These are phyloP conservation scores for Patella vulgata DNA, from an alignment of 1,140 invertebrate species.

Conservation along the genomic window DNA sequence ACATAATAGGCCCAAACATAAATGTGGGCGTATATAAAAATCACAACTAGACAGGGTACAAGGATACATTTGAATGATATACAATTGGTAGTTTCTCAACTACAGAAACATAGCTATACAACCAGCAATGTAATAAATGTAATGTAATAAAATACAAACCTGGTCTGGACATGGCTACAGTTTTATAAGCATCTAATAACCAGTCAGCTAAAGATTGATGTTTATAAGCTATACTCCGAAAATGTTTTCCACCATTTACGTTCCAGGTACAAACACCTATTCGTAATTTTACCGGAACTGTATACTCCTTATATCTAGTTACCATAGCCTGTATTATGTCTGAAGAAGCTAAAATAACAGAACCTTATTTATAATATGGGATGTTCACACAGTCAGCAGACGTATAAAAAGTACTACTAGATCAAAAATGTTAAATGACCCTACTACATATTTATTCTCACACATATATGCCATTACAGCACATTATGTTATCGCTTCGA, in stretches of 20 bases:
- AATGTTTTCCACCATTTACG: constrained; percentile 99
- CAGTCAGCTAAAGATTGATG: constrained; percentile 92
- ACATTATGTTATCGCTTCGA: no score
- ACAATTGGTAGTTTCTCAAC: no score
- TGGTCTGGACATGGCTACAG: constrained; percentile 35
- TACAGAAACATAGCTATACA: no score
- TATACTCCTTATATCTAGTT: constrained; percentile 84
- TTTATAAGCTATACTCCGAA: constrained; percentile 95
- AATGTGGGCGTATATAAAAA: no score
- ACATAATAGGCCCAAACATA: no score
- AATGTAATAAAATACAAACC: constrained; percentile 44
- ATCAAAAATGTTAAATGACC: not conserved
- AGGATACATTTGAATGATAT: no score
- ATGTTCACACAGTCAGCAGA: no score
- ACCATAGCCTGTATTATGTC: constrained; percentile 68
- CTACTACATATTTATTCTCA: not conserved
- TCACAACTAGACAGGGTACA: no score
- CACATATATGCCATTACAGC: not conserved
- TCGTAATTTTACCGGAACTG: constrained; percentile 76
- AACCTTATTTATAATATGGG: no score
- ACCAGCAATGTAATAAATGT: no score
- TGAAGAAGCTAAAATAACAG: constrained; percentile 65
- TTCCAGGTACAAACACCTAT: constrained; percentile 97
- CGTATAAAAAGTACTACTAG: not conserved
- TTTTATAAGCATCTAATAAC: constrained; percentile 79